Base-by-base conservation (phyloP, 2,888 invertebrate genomes). In the Ecliptopera silaceata region DNA sequence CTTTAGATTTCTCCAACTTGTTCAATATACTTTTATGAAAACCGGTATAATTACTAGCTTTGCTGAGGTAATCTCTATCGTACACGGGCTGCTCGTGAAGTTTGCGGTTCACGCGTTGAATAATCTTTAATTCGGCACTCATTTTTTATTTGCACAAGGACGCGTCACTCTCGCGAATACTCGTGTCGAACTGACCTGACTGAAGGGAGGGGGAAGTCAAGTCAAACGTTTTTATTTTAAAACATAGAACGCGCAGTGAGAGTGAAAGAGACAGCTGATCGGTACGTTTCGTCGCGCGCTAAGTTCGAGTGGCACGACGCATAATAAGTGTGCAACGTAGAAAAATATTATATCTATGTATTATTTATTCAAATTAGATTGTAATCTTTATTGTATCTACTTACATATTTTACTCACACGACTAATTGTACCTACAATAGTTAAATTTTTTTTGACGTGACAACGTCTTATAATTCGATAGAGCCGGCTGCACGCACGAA, bases 11-110 rank as follows among this genome's bases (percentile, higher is more conserved):
- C 13, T 20, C 31, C 0, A 74, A 17, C 2, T 44, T 18, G 0
- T 44, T 10, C 8, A 67, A 34, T 0, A 65, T 51, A 0, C 11
- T 43, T 0, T 42, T 43, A 6, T 66, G 61, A 0, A 74, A 41
- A 3, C 74, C 74, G 1, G 75, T 73, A 0, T 18, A 39, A 11
- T 10, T 42, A 0, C 38, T 0, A 4, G 56, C 55, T 29, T 29
- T 38, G 12, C 4, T 1, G 5, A 36, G 6, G n/a, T 18, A 18
- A 20, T 42, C 11, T 17, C n/a, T 4, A 6, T 0, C 0, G 8
- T 3, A 10, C 11, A 1, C n/a, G 3, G 15, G 12, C n/a, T 17
- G 15, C 10, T 47, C 36, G 1, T 15, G n/a, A 4, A 59, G 31
- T 32, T 59, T 59, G 1, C 59, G 54, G 5, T 42, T 1, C 4